phyloP scores from a whole-genome alignment of 2,888 invertebrate species.

The Ormyrus thymus region DNA sequence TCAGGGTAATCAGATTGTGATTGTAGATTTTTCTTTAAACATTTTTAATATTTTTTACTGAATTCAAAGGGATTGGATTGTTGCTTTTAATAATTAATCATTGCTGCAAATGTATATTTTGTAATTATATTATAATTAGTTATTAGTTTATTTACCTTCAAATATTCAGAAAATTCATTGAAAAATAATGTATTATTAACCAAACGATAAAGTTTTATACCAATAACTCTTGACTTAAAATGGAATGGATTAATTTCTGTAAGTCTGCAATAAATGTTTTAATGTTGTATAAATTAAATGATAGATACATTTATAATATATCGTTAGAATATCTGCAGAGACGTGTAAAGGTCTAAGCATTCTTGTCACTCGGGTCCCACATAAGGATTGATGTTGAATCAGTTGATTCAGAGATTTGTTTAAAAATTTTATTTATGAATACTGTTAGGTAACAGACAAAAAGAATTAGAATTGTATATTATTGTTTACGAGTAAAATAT shows the following conservation, averaged over 20 bases:
- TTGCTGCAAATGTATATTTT: slow-evolving; percentile 16
- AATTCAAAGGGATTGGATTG: slow-evolving; percentile 8
- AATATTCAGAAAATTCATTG: slow-evolving; percentile 24
- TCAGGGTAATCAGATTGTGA: neutral
- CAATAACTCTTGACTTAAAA: neutral
- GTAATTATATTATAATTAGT: slow-evolving; percentile 1
- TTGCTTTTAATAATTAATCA: slow-evolving; percentile 27
- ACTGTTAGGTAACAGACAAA: slow-evolving; percentile 41
- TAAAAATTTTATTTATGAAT: slow-evolving; percentile 60
- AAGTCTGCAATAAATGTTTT: slow-evolving; percentile 2
- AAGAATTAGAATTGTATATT: slow-evolving; percentile 63
- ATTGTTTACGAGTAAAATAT: slow-evolving; percentile 63
- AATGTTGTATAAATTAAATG: slow-evolving; percentile 1
- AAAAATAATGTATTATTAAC: slow-evolving; percentile 12
- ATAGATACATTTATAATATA: neutral
- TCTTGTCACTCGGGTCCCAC: slow-evolving; percentile 25
- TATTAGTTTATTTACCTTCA: slow-evolving; percentile 23
- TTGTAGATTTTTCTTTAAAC: neutral
- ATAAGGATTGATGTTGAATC: slow-evolving; percentile 5
- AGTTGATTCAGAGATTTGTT: slow-evolving; percentile 61
- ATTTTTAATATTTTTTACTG: slow-evolving; percentile 4
- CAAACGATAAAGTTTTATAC: slow-evolving; percentile 16
- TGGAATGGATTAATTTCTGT: neutral
- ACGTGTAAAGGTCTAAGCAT: neutral
- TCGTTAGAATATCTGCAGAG: neutral